Evolutionary conservation across 1,140 invertebrate genomes (phyloP).

Genomic region (Helicoverpa armigera): DNA sequence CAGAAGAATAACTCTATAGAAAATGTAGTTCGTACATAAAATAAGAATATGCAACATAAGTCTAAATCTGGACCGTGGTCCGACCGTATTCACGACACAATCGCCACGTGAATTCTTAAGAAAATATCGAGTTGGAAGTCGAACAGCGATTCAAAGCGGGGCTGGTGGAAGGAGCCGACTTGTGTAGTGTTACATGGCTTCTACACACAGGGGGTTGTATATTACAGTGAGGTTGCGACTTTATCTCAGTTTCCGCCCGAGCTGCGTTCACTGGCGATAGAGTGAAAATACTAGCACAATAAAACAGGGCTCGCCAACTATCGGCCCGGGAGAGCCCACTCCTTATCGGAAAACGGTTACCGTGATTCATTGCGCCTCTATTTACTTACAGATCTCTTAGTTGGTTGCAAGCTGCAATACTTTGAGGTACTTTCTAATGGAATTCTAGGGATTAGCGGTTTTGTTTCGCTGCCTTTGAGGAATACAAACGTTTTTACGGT

Average conservation of each 20-base stretch:
- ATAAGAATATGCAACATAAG: slow-evolving; percentile 10
- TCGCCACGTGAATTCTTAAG: slow-evolving; percentile 40
- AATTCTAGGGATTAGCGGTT: slow-evolving; percentile 16
- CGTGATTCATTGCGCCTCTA: slow-evolving; percentile 76
- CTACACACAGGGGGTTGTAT: slow-evolving; percentile 59
- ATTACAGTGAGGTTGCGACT: slow-evolving; percentile 69
- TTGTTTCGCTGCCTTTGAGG: background rate
- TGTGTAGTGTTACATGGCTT: slow-evolving; percentile 46
- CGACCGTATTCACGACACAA: slow-evolving; percentile 24
- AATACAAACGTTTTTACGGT: background rate
- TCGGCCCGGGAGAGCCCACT: slow-evolving; percentile 65
- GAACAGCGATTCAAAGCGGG: slow-evolving; percentile 44
- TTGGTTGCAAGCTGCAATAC: slow-evolving; percentile 65
- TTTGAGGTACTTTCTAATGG: slow-evolving; percentile 50
- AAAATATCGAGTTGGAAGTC: slow-evolving; percentile 42
- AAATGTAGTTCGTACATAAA: slow-evolving; percentile 2
- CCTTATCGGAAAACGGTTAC: slow-evolving; percentile 82
- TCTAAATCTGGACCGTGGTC: background rate
- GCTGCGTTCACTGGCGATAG: slow-evolving; percentile 76
- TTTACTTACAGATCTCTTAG: slow-evolving; percentile 72
- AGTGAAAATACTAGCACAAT: slow-evolving; percentile 82
- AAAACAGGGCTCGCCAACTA: slow-evolving; percentile 75
- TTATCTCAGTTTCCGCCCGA: slow-evolving; percentile 81
- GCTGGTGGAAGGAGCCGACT: slow-evolving; percentile 18
- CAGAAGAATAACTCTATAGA: slow-evolving; percentile 1